Evolutionary conservation across 2,888 invertebrate genomes (phyloP).

Genomic region (Poecilus cupreus): DNA sequence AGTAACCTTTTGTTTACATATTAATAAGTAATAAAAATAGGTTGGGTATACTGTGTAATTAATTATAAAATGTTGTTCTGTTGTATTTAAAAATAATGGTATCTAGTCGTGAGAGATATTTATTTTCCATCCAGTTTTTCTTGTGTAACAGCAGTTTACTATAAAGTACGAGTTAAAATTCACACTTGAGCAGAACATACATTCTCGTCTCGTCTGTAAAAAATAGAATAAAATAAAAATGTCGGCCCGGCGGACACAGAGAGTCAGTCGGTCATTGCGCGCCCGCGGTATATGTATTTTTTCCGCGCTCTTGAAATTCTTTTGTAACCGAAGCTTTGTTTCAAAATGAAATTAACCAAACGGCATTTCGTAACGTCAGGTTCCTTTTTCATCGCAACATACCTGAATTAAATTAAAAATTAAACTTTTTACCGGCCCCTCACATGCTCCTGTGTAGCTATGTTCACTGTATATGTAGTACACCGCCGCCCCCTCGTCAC

Average conservation of each 20-base stretch:
- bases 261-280: conserved; percentile 45
- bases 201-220: conserved; percentile 8
- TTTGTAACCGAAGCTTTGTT: conserved; percentile 58
- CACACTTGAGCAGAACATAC: conserved; percentile 13
- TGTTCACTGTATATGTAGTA: not conserved
- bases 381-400: conserved; percentile 58
- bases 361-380: conserved; percentile 57
- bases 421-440: conserved; percentile 49
- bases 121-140: too few relatives aligned
- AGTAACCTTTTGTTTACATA: too few relatives aligned
- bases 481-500: not conserved
- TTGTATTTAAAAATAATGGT: too few relatives aligned
- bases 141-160: not conserved
- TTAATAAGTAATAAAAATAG: too few relatives aligned
- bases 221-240: conserved; percentile 41
- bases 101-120: too few relatives aligned
- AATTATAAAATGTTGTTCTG: too few relatives aligned
- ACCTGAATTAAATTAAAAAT: conserved; percentile 59
- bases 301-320: conserved; percentile 58
- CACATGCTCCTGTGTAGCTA: not conserved
- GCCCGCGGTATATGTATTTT: conserved; percentile 50
- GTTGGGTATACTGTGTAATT: too few relatives aligned
- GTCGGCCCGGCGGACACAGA: not conserved
- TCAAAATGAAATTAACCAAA: conserved; percentile 59
- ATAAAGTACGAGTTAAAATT: not conserved